phyloP scores from a whole-genome alignment of 2,888 invertebrate species.

The Sesamia inferens region DNA sequence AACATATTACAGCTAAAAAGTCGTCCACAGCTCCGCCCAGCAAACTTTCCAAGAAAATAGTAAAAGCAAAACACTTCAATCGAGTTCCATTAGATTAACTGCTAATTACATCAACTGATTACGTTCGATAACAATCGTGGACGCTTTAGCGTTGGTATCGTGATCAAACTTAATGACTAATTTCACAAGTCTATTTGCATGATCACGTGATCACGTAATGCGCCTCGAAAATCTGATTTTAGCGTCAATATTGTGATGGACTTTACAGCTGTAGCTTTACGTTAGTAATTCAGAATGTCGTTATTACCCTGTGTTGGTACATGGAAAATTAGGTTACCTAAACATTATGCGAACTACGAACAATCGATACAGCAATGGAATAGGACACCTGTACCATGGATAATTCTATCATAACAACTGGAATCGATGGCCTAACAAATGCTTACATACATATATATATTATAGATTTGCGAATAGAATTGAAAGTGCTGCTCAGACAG shows the following conservation, averaged over 20 bases:
- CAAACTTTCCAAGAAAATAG: conserved; percentile 42
- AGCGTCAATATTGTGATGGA: conserved; percentile 46
- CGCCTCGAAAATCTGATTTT: conserved; percentile 54
- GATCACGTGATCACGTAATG: conserved; percentile 75
- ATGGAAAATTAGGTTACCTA: conserved; percentile 11
- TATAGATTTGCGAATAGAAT: not conserved
- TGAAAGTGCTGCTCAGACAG: no score
- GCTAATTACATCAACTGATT: conserved; percentile 59
- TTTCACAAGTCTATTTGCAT: conserved; percentile 72
- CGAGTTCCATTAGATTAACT: conserved; percentile 50
- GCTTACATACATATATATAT: no score
- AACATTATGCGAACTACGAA: not conserved
- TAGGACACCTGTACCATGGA: not conserved
- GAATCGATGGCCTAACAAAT: not conserved
- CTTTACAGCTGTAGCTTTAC: conserved; percentile 4
- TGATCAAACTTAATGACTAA: conserved; percentile 73
- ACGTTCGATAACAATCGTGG: conserved; percentile 64
- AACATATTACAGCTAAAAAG: not conserved
- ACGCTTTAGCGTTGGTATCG: conserved; percentile 59
- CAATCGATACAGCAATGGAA: not conserved
- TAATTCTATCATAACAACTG: not conserved
- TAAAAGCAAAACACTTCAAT: conserved; percentile 52
- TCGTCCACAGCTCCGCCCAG: not conserved
- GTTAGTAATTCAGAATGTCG: not conserved
- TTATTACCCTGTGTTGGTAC: conserved; percentile 11